Percentiles rank a stretch among this genome's conserved stretches.
Conservation (phyloP, 2,113 vertebrate genomes). For the Cyrtonyx montezumae region DNA sequence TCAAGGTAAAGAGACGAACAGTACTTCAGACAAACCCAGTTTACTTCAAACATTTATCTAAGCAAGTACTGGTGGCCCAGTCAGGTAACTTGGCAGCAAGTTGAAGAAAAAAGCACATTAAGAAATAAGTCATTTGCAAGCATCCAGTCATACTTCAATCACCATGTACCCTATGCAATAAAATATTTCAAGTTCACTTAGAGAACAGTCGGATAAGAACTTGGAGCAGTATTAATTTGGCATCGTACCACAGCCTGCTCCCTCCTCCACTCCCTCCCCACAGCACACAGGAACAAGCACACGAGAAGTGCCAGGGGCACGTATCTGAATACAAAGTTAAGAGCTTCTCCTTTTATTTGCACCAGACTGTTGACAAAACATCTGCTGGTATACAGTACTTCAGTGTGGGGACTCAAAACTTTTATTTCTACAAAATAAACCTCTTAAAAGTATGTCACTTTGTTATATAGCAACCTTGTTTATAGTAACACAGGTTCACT, state of each 20-base stretch:
- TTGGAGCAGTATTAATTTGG: not conserved
- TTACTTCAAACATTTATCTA: not conserved
- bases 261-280: not conserved
- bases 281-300: not conserved
- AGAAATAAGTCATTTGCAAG: not conserved
- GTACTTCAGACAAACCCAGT: not conserved
- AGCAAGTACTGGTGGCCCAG: not conserved
- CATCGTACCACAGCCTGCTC: not conserved
- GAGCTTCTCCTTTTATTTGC: not conserved
- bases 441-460: not conserved
- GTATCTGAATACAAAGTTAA: not conserved
- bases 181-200: not conserved
- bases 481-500: not conserved
- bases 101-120: not conserved
- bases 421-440: constrained; percentile 5
- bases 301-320: not conserved
- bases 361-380: not conserved
- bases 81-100: not conserved
- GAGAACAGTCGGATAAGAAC: not conserved
- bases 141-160: not conserved
- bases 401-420: not conserved
- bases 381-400: not conserved
- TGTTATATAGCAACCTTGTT: not conserved
- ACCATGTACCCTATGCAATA: fast-evolving
- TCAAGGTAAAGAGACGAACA: not conserved